A percentile compares a stretch with the other conserved stretches of the same genome.
phyloP scores from a whole-genome alignment of 2,797 vertebrate species.

The Orientallactaga sibirica region DNA sequence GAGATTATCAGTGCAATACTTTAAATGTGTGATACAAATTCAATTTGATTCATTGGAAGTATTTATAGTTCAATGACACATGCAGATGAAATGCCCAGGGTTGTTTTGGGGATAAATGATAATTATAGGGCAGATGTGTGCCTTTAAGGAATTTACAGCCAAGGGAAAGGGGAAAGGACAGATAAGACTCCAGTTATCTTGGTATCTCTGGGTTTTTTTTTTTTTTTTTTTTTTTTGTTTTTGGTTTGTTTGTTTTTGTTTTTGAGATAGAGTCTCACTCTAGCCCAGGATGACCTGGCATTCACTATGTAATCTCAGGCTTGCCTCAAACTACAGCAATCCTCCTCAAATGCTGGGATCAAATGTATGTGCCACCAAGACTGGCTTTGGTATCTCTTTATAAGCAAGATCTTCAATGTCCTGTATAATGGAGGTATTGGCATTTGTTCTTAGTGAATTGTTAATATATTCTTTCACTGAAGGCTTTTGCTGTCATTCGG shows the following conservation, averaged over 20 bases:
- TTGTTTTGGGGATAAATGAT: constrained; percentile 56
- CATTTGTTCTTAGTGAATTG: neutral
- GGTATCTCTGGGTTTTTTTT: neutral
- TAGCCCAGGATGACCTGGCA: too few species aligned
- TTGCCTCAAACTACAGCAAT: too few species aligned
- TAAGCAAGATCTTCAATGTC: neutral
- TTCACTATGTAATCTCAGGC: too few species aligned
- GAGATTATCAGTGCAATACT: constrained; percentile 35
- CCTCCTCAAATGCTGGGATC: too few species aligned
- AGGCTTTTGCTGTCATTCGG: neutral
- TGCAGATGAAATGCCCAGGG: constrained; percentile 48
- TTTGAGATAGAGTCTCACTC: too few species aligned
- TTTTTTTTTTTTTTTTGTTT: too few species aligned
- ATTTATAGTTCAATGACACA: constrained; percentile 51
- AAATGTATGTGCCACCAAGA: too few species aligned
- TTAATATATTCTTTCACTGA: neutral
- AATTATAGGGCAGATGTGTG: constrained; percentile 38
- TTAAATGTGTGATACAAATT: constrained; percentile 49
- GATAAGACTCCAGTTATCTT: constrained; percentile 12
- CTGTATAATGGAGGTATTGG: neutral
- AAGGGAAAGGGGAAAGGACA: neutral
- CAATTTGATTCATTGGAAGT: constrained; percentile 35
- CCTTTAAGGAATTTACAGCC: constrained; percentile 13
- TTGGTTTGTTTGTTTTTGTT: too few species aligned
- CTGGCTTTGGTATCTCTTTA: neutral